Conservation (phyloP, 2,113 vertebrate species). For the Pelvicachromis taeniatus region DNA sequence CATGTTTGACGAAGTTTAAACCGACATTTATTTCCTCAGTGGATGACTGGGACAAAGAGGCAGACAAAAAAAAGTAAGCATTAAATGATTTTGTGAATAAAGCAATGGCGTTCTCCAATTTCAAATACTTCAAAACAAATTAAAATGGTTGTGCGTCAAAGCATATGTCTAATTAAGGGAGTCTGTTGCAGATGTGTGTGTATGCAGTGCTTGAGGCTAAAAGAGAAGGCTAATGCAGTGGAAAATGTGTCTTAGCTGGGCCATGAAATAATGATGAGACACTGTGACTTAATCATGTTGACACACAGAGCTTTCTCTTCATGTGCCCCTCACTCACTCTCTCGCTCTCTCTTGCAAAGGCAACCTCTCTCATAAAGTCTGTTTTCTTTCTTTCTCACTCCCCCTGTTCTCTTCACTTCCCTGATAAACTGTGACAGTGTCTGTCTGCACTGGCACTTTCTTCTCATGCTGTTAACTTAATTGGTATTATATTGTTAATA, state of each 20-base stretch:
- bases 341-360: background rate
- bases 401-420: background rate
- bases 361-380: background rate
- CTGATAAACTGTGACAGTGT: slow-evolving; percentile 14
- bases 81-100: slow-evolving; percentile 32
- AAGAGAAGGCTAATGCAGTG: slow-evolving; percentile 70
- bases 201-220: slow-evolving; percentile 56
- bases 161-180: slow-evolving; percentile 68
- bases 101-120: slow-evolving; percentile 17
- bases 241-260: slow-evolving; percentile 66
- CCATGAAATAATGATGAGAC: slow-evolving; percentile 71
- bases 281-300: slow-evolving; percentile 66
- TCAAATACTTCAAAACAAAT: slow-evolving; percentile 55
- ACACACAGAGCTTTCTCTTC: slow-evolving; percentile 35
- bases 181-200: slow-evolving; percentile 12
- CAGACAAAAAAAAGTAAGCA: background rate
- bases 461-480: background rate
- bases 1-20: background rate
- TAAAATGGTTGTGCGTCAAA: slow-evolving; percentile 58
- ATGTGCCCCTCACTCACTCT: background rate
- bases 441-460: background rate
- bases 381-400: background rate
- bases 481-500: slow-evolving; percentile 5
- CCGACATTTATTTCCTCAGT: background rate
- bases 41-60: background rate